Percentiles rank a stretch among this genome's conserved stretches.
Evolutionary conservation across 2,113 vertebrate genomes (phyloP).

Genomic region (Lagenorhynchus albirostris): DNA sequence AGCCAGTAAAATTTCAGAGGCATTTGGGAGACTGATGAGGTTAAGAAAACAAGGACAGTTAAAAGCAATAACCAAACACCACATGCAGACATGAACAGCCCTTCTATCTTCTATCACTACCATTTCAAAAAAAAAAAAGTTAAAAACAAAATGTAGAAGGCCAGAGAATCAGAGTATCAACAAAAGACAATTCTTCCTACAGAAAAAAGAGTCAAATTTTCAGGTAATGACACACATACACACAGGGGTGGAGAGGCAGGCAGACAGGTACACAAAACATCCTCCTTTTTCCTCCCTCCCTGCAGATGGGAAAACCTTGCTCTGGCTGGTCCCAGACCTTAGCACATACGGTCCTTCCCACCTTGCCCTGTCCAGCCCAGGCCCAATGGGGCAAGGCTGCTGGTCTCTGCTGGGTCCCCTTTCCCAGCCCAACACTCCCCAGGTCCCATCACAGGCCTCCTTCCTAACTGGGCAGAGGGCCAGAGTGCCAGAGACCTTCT

Average conservation of each 20-base stretch:
- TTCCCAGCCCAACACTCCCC: background rate
- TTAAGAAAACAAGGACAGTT: background rate
- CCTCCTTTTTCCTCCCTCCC: background rate
- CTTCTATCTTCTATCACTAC: background rate
- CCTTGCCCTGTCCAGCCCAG: fast-evolving
- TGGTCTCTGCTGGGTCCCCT: background rate
- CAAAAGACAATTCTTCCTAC: background rate
- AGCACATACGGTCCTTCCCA: fast-evolving
- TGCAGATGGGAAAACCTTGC: background rate
- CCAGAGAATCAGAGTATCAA: background rate
- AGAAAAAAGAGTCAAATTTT: background rate
- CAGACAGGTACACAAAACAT: no score
- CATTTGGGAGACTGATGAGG: background rate
- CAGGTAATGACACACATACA: background rate
- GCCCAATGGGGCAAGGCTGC: background rate
- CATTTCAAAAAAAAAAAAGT: background rate
- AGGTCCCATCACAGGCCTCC: background rate
- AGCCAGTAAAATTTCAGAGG: background rate
- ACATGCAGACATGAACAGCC: background rate
- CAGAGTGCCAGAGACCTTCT: background rate
- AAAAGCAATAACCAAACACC: background rate
- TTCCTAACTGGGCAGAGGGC: background rate
- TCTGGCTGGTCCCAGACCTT: background rate
- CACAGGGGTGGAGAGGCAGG: no score
- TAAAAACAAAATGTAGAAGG: background rate